Conservation (phyloP, 2,113 vertebrate species). For the Zingel zingel region DNA sequence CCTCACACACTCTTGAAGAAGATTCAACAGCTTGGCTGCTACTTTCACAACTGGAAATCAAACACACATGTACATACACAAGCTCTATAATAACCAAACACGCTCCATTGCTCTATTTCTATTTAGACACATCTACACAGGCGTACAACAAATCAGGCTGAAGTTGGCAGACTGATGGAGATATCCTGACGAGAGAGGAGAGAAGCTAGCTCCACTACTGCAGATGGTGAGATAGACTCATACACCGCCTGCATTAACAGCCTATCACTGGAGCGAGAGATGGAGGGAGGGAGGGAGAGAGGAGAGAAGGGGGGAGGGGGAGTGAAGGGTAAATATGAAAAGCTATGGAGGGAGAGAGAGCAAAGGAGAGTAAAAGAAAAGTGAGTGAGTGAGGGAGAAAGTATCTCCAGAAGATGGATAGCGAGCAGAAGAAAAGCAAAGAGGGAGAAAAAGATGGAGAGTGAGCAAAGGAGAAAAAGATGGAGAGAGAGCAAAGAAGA, state of each 20-base stretch:
- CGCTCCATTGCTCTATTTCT: constrained; percentile 65
- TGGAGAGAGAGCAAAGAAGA: constrained; percentile 18
- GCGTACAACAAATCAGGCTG: constrained; percentile 49
- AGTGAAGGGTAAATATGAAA: constrained; percentile 74
- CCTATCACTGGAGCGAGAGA: constrained; percentile 90
- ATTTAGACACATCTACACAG: constrained; percentile 42
- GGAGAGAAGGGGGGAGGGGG: neutral
- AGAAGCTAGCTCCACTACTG: constrained; percentile 91
- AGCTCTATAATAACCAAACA: constrained; percentile 46
- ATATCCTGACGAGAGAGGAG: constrained; percentile 75
- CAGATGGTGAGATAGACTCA: constrained; percentile 93
- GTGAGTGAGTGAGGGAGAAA: constrained; percentile 45
- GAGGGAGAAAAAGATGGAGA: constrained; percentile 36
- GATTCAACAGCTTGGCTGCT: constrained; percentile 71
- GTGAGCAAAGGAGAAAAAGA: constrained; percentile 14
- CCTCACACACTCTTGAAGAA: constrained; percentile 65
- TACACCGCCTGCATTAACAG: constrained; percentile 93
- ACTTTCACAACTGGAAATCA: constrained; percentile 65
- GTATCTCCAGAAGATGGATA: constrained; percentile 52
- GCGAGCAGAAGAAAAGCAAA: constrained; percentile 6
- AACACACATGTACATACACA: constrained; percentile 47
- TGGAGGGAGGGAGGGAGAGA: constrained; percentile 24
- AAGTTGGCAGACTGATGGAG: constrained; percentile 73
- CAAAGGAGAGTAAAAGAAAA: constrained; percentile 54
- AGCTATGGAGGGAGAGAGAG: constrained; percentile 72